These are phyloP conservation scores for Thamnophis sirtalis DNA, from an alignment of 2,113 vertebrate species.

Conservation along the genomic window DNA sequence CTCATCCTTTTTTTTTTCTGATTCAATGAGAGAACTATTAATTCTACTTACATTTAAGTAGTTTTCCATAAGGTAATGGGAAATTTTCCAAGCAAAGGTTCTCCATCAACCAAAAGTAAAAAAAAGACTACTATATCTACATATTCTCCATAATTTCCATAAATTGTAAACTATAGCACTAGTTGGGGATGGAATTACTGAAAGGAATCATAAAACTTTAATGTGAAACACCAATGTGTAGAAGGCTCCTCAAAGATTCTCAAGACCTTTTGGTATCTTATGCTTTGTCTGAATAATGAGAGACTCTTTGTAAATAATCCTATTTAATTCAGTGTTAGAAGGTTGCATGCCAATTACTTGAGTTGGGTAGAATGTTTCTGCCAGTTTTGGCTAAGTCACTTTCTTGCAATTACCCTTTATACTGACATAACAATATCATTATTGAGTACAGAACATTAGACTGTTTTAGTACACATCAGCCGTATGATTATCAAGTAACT, in stretches of 20 bases:
- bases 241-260: neutral
- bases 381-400: neutral
- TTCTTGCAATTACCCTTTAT: neutral
- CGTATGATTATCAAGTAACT: neutral
- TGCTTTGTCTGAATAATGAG: neutral
- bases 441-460: neutral
- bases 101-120: neutral
- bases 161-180: neutral
- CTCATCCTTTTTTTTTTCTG: neutral
- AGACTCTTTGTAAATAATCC: neutral
- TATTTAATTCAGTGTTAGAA: neutral
- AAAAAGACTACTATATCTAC: neutral
- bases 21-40: neutral
- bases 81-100: neutral
- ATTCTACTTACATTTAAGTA: neutral
- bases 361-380: neutral
- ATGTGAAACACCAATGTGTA: neutral
- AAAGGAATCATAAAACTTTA: neutral
- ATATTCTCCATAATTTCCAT: neutral
- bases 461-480: neutral
- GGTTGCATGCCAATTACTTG: neutral
- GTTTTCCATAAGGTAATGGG: neutral
- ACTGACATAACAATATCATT: neutral
- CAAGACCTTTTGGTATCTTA: neutral
- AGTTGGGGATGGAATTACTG: neutral